Evolutionary conservation across 2,888 invertebrate species (phyloP).

Genomic region (Rotaria macrura): DNA sequence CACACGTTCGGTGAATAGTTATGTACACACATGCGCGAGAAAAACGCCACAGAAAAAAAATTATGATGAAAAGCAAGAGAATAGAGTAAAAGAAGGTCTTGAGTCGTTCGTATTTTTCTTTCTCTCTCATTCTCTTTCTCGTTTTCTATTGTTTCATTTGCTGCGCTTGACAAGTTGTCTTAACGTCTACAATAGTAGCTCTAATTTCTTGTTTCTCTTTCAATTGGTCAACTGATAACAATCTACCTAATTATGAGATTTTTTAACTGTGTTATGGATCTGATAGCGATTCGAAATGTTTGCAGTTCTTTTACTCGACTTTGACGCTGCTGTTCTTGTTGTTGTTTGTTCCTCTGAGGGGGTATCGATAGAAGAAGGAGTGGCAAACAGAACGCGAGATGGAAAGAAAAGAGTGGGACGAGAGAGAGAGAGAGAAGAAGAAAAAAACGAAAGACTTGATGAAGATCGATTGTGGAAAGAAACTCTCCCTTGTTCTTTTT

Average conservation of each 20-base stretch:
- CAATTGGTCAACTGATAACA: background rate
- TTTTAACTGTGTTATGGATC: background rate
- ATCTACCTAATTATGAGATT: background rate
- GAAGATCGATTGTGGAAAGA: background rate
- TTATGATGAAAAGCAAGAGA: background rate
- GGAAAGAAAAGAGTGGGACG: background rate
- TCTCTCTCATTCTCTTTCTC: background rate
- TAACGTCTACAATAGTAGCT: background rate
- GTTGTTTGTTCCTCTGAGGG: background rate
- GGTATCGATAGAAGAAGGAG: background rate
- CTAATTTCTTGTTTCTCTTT: background rate
- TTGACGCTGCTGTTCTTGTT: background rate
- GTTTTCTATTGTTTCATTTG: background rate
- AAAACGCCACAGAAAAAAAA: background rate
- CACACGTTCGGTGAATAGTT: background rate
- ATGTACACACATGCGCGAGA: background rate
- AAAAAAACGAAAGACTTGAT: background rate
- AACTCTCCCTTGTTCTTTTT: background rate
- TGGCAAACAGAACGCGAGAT: background rate
- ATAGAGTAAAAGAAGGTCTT: background rate
- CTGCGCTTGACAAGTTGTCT: background rate
- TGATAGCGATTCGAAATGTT: background rate
- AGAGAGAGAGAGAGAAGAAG: background rate
- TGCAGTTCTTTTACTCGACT: background rate
- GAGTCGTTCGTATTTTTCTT: background rate